Percentiles rank a stretch among this genome's conserved stretches.
phyloP scores from a whole-genome alignment of 2,113 vertebrate genomes.

The Toxostoma redivivum region DNA sequence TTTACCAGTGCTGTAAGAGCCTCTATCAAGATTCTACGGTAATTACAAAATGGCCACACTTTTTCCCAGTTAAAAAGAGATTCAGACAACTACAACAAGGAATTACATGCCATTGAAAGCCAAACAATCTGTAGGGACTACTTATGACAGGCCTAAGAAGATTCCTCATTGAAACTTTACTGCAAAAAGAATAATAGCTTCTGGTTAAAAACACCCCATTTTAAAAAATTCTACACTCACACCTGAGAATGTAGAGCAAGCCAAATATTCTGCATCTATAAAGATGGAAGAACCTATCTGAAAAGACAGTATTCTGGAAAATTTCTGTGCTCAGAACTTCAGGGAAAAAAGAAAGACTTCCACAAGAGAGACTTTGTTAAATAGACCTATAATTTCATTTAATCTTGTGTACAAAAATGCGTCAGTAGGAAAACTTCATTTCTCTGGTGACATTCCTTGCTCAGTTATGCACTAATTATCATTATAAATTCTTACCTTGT shows the following conservation, averaged over 20 bases:
- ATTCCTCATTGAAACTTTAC: background rate
- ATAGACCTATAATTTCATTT: background rate
- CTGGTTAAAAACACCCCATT: background rate
- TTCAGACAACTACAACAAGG: background rate
- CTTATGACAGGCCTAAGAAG: background rate
- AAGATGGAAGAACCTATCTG: background rate
- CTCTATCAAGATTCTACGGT: background rate
- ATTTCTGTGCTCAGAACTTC: background rate
- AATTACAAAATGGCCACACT: background rate
- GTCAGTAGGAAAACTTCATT: background rate
- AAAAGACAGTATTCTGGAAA: background rate
- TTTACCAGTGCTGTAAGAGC: background rate
- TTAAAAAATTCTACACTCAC: background rate
- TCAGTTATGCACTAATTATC: slow-evolving; percentile 1
- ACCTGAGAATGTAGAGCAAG: background rate
- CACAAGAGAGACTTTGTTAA: background rate
- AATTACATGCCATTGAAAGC: background rate
- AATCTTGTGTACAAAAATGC: background rate
- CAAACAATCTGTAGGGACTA: fast-evolving
- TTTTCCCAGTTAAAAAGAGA: background rate
- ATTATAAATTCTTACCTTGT: slow-evolving; percentile 1
- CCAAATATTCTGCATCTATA: background rate
- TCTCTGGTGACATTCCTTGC: background rate
- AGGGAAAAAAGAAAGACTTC: background rate
- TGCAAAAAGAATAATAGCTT: background rate